A percentile compares a stretch with the other conserved stretches of the same genome.
Evolutionary conservation across 2,797 vertebrate species (phyloP).

Genomic region (Potorous gilbertii): DNA sequence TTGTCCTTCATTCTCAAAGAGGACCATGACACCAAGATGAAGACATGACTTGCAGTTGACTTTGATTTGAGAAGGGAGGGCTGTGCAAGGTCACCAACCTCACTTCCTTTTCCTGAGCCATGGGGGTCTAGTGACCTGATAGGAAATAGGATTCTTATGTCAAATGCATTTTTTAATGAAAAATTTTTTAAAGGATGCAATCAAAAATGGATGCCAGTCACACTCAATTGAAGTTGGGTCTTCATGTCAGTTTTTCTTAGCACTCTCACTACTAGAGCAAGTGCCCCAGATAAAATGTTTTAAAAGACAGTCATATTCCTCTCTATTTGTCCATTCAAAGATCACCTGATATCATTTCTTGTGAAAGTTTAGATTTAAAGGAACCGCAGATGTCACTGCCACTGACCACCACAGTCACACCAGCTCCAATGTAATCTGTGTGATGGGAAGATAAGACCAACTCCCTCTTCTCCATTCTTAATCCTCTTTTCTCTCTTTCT

Average conservation of each 20-base stretch:
- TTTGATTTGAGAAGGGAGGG: no score
- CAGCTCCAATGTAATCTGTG: neutral
- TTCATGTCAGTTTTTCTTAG: neutral
- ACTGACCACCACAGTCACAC: neutral
- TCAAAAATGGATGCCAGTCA: neutral
- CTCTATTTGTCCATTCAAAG: neutral
- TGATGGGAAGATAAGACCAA: neutral
- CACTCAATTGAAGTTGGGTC: neutral
- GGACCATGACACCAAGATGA: no score
- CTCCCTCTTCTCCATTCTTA: neutral
- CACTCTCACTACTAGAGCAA: neutral
- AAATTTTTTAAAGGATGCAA: neutral
- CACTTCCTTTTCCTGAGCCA: no score
- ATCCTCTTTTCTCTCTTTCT: neutral
- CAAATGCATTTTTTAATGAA: neutral
- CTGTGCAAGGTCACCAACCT: no score
- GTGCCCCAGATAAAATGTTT: neutral
- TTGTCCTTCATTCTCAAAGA: no score
- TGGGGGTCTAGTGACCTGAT: neutral
- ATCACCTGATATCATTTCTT: neutral
- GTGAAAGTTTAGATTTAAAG: neutral
- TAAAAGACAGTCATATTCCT: neutral
- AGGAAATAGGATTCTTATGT: neutral
- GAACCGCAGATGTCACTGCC: neutral
- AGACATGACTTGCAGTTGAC: no score